Percentiles rank a stretch among this genome's conserved stretches.
These are phyloP conservation scores for Amphiprion percula DNA, from an alignment of 2,113 vertebrate genomes.

Conservation along the genomic window DNA sequence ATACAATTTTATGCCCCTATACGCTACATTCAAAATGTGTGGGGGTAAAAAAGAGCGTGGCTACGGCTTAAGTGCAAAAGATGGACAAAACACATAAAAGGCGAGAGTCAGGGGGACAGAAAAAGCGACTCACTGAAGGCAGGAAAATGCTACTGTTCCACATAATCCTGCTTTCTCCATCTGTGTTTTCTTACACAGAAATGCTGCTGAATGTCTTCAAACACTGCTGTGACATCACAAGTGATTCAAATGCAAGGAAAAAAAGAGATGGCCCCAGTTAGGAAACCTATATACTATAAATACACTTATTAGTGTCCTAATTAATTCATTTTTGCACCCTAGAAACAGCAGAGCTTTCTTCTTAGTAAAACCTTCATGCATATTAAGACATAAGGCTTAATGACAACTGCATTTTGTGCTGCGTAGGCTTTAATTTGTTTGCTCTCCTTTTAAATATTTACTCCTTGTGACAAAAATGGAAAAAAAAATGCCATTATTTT, in stretches of 20 bases:
- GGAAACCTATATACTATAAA: constrained; percentile 41
- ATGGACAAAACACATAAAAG: constrained; percentile 56
- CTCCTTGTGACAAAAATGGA: constrained; percentile 9
- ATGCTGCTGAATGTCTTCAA: constrained; percentile 26
- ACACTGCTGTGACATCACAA: constrained; percentile 28
- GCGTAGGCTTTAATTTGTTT: constrained; percentile 24
- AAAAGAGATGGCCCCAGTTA: constrained; percentile 24
- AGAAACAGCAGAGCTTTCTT: constrained; percentile 27
- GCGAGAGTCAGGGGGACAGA: constrained; percentile 42
- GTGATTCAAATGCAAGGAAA: constrained; percentile 18
- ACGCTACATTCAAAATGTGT: constrained; percentile 49
- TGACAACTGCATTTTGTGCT: constrained; percentile 29
- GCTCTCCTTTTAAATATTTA: constrained; percentile 23
- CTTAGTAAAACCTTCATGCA: constrained; percentile 26
- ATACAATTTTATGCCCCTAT: constrained; percentile 49
- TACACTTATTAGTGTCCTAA: constrained; percentile 29
- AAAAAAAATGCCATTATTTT: constrained; percentile 5
- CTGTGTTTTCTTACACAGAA: constrained; percentile 1
- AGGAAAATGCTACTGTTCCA: constrained; percentile 44
- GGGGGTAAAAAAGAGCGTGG: constrained; percentile 25
- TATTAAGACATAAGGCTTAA: constrained; percentile 27
- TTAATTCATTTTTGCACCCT: constrained; percentile 21
- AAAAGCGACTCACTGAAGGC: constrained; percentile 37
- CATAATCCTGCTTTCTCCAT: constrained; percentile 41
- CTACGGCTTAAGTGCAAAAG: constrained; percentile 45